Base-by-base conservation (phyloP, 2,797 vertebrate genomes). In the Oreortyx pictus region DNA sequence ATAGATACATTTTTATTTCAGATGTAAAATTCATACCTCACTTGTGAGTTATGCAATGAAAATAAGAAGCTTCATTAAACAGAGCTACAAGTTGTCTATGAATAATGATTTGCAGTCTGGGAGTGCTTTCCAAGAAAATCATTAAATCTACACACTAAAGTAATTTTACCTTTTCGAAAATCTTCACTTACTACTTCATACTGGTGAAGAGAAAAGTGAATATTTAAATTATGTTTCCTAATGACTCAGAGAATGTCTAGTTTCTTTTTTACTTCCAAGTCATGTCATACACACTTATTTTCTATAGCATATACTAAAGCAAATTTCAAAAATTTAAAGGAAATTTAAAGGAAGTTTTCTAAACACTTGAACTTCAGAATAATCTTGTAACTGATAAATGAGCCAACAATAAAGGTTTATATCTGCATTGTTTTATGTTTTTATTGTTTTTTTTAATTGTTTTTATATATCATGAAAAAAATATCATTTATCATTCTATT, bases 61-160 rank as follows among this genome's bases (percentile, higher is more conserved):
- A 96, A 97, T 75, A 94, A 62, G 92, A 96, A 96, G 73, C 80
- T 94, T 96, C 96, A 96, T 97, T 97, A 97, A 96, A 92, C 85
- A 94, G 93, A 93, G 73, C 61, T 93, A 93, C 89, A 95, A 95
- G 95, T 95, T 97, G 88, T 90, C 93, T 93, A 37, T 59, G 47
- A 96, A 93, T 49, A 90, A 86, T 78, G 90, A 96, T 96, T 94
- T 97, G 96, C 71, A 71, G 67, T 90, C 93, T 86, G 95, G 94
- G 95, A 97, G 68, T 90, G 82, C 75, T 96, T 97, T 96, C 56
- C 67, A 97, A 86, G 88, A 70, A 93, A 96, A 95, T 95, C 83
- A 90, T 97, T 96, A 97, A 94, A 97, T 94, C 92, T 95, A 93
- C 89, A 93, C 61, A 82, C 67, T 93, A 68, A 94, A 95, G 90